phyloP scores from a whole-genome alignment of 1,140 invertebrate species.

The Drusus annulatus region DNA sequence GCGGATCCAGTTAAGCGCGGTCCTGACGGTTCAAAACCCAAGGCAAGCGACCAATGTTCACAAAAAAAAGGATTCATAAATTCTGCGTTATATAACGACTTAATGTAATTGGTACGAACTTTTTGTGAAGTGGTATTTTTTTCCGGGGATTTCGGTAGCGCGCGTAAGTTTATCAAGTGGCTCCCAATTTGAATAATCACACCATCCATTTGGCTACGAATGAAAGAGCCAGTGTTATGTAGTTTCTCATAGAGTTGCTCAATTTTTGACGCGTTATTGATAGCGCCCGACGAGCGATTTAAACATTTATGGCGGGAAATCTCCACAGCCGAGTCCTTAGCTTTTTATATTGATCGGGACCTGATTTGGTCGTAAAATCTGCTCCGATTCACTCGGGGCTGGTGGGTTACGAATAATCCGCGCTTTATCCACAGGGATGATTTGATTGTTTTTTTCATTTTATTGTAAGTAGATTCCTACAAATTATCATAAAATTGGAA shows the following conservation, averaged over 20 bases:
- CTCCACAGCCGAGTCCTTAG: constrained; percentile 8
- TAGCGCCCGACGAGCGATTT: constrained; percentile 36
- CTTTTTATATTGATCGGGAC: constrained; percentile 22
- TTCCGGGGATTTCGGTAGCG: not conserved
- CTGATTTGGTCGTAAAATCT: constrained; percentile 30
- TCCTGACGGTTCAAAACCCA: not conserved
- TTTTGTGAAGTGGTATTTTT: constrained; percentile 11
- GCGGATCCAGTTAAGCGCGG: constrained; percentile 6
- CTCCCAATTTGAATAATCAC: constrained; percentile 52
- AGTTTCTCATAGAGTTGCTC: constrained; percentile 24
- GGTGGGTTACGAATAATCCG: constrained; percentile 25
- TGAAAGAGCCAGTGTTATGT: constrained; percentile 4
- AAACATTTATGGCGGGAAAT: constrained; percentile 49
- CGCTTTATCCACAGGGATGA: not conserved
- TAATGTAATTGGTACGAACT: not conserved
- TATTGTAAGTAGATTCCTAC: too few species aligned
- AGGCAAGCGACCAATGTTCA: not conserved
- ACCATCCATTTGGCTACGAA: constrained; percentile 41
- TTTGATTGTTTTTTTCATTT: constrained; percentile 11
- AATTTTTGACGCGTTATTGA: constrained; percentile 51
- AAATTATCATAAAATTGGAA: too few species aligned
- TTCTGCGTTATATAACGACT: not conserved
- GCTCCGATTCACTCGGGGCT: not conserved
- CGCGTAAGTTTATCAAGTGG: constrained; percentile 19
- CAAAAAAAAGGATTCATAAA: not conserved